These are phyloP conservation scores for Selenia dentaria DNA, from an alignment of 2,888 invertebrate species.

Conservation along the genomic window DNA sequence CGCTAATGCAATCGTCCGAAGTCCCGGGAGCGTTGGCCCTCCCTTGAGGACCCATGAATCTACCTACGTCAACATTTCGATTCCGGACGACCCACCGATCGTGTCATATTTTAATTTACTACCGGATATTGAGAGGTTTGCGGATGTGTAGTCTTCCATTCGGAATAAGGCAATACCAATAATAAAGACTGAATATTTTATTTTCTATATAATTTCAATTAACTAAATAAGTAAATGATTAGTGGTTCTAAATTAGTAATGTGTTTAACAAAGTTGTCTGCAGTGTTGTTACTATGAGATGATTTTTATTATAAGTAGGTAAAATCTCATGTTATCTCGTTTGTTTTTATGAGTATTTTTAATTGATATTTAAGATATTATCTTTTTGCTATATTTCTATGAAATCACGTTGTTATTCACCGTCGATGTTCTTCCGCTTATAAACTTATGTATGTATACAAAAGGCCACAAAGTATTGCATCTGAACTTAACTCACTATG, in stretches of 20 bases:
- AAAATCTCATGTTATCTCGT: neutral
- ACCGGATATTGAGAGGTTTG: too few species aligned
- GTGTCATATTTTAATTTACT: too few species aligned
- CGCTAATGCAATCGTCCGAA: too few species aligned
- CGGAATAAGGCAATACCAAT: neutral
- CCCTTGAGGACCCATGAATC: too few species aligned
- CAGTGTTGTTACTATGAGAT: neutral
- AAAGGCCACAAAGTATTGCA: too few species aligned
- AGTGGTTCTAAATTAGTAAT: neutral
- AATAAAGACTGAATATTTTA: neutral
- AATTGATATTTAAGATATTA: neutral
- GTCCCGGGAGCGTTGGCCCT: too few species aligned
- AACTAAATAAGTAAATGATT: neutral
- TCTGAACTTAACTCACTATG: too few species aligned
- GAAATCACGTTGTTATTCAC: neutral
- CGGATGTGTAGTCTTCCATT: too few species aligned
- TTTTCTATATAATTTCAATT: neutral
- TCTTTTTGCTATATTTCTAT: neutral
- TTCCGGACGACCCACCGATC: too few species aligned
- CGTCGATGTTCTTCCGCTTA: too few species aligned
- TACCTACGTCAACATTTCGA: too few species aligned
- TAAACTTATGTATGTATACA: too few species aligned
- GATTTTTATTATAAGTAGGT: neutral
- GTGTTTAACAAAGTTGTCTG: conserved; percentile 17
- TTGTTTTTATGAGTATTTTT: neutral